Evolutionary conservation across 1,140 invertebrate genomes (phyloP).

Genomic region (Rhyzopertha dominica): DNA sequence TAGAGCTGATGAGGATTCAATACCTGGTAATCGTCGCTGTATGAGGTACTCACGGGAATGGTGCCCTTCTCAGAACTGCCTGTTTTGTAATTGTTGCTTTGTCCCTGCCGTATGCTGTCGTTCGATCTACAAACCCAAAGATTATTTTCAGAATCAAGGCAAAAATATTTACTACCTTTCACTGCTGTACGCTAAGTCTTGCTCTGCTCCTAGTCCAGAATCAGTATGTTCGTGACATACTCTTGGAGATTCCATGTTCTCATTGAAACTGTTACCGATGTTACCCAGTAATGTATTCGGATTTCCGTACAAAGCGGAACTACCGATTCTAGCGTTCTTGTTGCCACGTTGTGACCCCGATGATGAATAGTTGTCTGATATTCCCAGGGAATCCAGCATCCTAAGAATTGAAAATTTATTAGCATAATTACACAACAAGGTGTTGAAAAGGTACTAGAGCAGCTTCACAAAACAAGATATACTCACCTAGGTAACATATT

Average conservation of each 20-base stretch:
- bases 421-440: constrained; percentile 3
- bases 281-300: constrained; percentile 19
- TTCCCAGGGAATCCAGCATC: constrained; percentile 25
- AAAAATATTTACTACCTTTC: constrained; percentile 12
- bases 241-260: constrained; percentile 43
- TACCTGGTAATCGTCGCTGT: constrained; percentile 18
- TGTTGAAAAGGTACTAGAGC: no score
- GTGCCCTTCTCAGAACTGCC: constrained; percentile 12
- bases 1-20: constrained; percentile 19
- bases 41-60: constrained; percentile 20
- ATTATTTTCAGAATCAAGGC: background rate
- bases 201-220: constrained; percentile 62
- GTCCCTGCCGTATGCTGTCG: constrained; percentile 13
- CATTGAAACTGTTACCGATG: constrained; percentile 10
- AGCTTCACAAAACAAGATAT: no score
- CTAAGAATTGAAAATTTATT: constrained; percentile 17
- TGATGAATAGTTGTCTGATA: constrained; percentile 21
- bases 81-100: constrained; percentile 8
- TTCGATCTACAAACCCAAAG: constrained; percentile 12
- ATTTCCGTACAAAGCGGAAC: constrained; percentile 20
- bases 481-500: constrained; percentile 26
- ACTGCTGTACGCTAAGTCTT: constrained; percentile 50
- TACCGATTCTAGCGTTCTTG: constrained; percentile 17
- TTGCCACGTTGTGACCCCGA: constrained; percentile 14
- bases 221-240: constrained; percentile 64